phyloP scores from a whole-genome alignment of 1,140 invertebrate species.

The Plectrocnemia conspersa region DNA sequence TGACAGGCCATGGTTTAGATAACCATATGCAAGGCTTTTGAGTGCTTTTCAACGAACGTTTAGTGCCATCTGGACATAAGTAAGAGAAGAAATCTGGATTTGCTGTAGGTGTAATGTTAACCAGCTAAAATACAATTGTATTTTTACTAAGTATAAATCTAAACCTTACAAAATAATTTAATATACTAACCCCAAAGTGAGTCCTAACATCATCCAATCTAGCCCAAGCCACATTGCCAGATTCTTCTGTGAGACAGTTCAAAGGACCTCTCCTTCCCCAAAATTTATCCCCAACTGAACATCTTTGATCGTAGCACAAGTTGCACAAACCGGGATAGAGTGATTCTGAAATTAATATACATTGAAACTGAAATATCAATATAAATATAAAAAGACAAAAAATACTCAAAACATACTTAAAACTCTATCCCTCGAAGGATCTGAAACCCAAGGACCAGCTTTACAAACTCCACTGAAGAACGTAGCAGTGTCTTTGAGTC shows the following conservation, averaged over 20 bases:
- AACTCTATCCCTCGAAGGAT: constrained; percentile 57
- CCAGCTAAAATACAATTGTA: constrained; percentile 37
- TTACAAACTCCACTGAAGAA: constrained; percentile 74
- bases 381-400: background rate
- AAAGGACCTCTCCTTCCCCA: constrained; percentile 75
- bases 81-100: constrained; percentile 58
- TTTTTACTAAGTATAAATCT: too few species aligned
- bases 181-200: constrained; percentile 57
- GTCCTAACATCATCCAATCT: constrained; percentile 58
- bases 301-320: constrained; percentile 61
- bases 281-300: constrained; percentile 68
- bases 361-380: background rate
- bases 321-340: constrained; percentile 67
- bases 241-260: constrained; percentile 68
- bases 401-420: constrained; percentile 66
- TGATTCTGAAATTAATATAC: constrained; percentile 50
- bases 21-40: constrained; percentile 69
- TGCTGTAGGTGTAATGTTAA: constrained; percentile 38
- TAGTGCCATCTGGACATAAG: constrained; percentile 76
- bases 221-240: constrained; percentile 77
- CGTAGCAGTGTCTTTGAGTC: constrained; percentile 60
- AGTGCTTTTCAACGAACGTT: constrained; percentile 53
- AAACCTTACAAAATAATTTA: background rate
- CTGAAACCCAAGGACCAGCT: constrained; percentile 73
- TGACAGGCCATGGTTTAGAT: constrained; percentile 67